Percentiles rank a stretch among this genome's conserved stretches.
phyloP scores from a whole-genome alignment of 2,113 vertebrate species.

The Lophochroa leadbeateri region DNA sequence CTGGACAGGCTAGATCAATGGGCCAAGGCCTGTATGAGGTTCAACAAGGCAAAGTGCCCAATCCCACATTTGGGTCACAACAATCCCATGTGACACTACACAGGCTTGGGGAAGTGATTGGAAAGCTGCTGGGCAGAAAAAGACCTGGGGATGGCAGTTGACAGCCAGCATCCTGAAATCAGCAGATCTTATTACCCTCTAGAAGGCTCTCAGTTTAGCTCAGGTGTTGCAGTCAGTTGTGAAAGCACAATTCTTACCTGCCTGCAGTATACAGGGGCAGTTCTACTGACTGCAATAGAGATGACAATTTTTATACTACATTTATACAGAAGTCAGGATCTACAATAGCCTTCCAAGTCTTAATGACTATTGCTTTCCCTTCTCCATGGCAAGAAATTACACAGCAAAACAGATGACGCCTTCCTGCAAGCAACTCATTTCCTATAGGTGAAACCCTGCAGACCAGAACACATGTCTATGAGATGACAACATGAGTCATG shows the following conservation, averaged over 20 bases:
- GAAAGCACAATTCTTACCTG: neutral
- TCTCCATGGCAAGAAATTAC: neutral
- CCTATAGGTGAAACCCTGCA: neutral
- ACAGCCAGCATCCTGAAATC: neutral
- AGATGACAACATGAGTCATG: neutral
- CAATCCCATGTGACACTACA: neutral
- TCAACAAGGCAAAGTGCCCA: neutral
- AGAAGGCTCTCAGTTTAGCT: neutral
- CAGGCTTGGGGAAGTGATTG: neutral
- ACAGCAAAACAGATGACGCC: neutral
- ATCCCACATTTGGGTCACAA: neutral
- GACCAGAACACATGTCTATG: neutral
- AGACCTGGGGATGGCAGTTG: rapidly evolving
- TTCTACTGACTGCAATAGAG: neutral
- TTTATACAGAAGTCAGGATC: neutral
- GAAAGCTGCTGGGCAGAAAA: neutral
- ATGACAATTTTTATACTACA: neutral
- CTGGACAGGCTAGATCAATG: neutral
- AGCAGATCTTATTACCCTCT: neutral
- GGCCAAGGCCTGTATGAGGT: neutral
- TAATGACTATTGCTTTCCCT: neutral
- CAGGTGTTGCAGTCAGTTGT: neutral
- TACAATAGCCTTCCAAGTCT: neutral
- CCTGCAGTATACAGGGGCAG: neutral
- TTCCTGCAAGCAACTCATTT: neutral